Percentiles rank a stretch among this genome's conserved stretches.
phyloP scores from a whole-genome alignment of 2,888 invertebrate species.

The Apomyelois bistriatella region DNA sequence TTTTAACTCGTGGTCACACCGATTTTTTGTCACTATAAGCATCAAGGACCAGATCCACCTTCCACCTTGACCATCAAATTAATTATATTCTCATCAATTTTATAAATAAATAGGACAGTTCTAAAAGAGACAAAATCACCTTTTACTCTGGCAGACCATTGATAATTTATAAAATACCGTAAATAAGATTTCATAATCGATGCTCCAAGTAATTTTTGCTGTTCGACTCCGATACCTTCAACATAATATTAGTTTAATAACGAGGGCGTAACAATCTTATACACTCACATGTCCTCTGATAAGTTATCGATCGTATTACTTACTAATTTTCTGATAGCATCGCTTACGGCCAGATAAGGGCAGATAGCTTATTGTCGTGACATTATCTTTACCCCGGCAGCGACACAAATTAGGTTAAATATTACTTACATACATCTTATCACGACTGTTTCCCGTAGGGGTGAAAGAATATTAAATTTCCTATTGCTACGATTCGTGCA shows the following conservation, averaged over 20 bases:
- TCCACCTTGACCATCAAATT: too few species aligned
- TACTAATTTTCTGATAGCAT: constrained; percentile 25
- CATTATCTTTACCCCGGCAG: neutral
- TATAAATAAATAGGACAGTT: too few species aligned
- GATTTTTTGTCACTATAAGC: too few species aligned
- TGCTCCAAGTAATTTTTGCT: neutral
- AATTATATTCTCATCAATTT: too few species aligned
- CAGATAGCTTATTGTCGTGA: constrained; percentile 4
- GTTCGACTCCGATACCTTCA: neutral
- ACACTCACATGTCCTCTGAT: constrained; percentile 12
- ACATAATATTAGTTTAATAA: neutral
- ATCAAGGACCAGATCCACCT: too few species aligned
- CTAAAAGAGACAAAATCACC: too few species aligned
- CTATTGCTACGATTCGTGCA: too few species aligned
- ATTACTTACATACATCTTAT: neutral
- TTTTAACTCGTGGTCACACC: too few species aligned
- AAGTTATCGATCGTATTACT: constrained; percentile 19
- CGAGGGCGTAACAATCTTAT: neutral
- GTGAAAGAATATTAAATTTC: too few species aligned
- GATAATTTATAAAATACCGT: too few species aligned
- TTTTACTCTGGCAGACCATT: too few species aligned
- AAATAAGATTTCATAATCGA: neutral
- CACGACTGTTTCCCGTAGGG: too few species aligned
- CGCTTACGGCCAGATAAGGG: constrained; percentile 14
- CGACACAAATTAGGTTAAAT: neutral